Conservation (phyloP, 2,888 invertebrate species). For the Caenorhabditis uteleia region DNA sequence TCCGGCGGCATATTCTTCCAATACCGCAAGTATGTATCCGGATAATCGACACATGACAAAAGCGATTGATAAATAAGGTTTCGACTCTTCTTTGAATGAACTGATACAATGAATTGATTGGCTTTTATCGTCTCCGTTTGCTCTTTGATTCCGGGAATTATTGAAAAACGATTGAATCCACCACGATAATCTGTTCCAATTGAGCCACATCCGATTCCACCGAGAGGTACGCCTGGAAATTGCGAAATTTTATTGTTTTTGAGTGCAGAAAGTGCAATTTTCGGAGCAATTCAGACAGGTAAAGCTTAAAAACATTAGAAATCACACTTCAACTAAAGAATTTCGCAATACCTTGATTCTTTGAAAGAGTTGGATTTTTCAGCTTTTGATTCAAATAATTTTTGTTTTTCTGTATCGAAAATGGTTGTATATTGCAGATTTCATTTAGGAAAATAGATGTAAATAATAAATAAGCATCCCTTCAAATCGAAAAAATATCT, state of each 20-base stretch:
- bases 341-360: too few relatives aligned
- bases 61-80: conserved; percentile 38
- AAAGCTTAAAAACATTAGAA: neutral
- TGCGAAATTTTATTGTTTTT: neutral
- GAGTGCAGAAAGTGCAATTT: too few relatives aligned
- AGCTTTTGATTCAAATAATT: too few relatives aligned
- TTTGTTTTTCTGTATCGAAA: too few relatives aligned
- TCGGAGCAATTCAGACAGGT: neutral
- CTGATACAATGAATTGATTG: conserved; percentile 49
- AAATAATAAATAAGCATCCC: too few relatives aligned
- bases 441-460: too few relatives aligned
- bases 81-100: conserved; percentile 32
- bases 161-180: conserved; percentile 87
- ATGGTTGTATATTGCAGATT: too few relatives aligned
- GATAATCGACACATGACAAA: conserved; percentile 40
- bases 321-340: too few relatives aligned
- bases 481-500: too few relatives aligned
- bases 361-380: too few relatives aligned
- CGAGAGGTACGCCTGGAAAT: conserved; percentile 53
- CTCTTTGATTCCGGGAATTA: conserved; percentile 87
- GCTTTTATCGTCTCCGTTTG: conserved; percentile 75
- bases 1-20: conserved; percentile 23
- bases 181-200: conserved; percentile 86
- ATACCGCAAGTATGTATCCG: conserved; percentile 12
- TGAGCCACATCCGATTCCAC: conserved; percentile 77